Evolutionary conservation across 2,797 vertebrate genomes (phyloP).

Genomic region (Malacoraja senta): DNA sequence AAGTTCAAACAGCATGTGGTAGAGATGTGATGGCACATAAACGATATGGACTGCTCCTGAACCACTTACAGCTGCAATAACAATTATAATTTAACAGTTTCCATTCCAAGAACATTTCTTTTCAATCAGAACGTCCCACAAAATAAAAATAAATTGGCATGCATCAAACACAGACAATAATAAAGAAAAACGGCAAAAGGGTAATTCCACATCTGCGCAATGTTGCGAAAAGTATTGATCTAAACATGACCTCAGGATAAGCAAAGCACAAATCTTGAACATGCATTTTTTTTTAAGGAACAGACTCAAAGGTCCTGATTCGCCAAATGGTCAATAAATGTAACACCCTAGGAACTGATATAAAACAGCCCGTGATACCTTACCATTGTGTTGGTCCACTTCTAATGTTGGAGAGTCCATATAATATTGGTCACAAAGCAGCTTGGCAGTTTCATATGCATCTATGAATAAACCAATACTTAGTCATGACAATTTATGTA

Average conservation of each 20-base stretch:
- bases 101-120: not conserved
- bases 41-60: constrained; percentile 69
- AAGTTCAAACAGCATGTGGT: constrained; percentile 94
- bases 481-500: not conserved
- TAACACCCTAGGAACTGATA: no score
- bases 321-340: not conserved
- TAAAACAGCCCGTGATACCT: constrained; percentile 44
- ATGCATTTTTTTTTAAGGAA: not conserved
- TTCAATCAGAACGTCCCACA: not conserved
- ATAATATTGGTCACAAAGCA: constrained; percentile 89
- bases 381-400: constrained; percentile 75
- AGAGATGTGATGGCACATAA: constrained; percentile 88
- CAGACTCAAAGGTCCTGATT: not conserved
- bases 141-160: not conserved
- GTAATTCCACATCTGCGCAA: not conserved
- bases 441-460: constrained; percentile 82
- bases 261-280: not conserved
- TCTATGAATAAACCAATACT: constrained; percentile 55
- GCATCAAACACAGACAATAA: not conserved
- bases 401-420: constrained; percentile 74
- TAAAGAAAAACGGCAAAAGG: not conserved
- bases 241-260: not conserved
- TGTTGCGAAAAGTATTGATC: not conserved
- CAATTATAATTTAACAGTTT: not conserved
- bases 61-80: constrained; percentile 56